Evolutionary conservation across 2,888 invertebrate species (phyloP).

Genomic region (Parochlus steinenii): DNA sequence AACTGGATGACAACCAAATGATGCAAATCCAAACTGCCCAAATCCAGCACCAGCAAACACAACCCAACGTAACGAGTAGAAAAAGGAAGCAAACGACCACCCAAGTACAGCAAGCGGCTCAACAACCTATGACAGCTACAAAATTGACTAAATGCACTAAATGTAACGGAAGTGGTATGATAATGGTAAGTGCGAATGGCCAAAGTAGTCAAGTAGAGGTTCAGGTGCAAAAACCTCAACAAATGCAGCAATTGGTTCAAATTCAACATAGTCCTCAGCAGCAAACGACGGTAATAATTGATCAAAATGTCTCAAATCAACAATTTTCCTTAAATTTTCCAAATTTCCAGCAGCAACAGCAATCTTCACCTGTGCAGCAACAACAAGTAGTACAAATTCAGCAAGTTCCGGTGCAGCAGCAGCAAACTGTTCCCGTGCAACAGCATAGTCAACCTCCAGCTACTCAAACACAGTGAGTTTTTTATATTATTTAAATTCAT

Average conservation of each 20-base stretch:
- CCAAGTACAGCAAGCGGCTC: neutral
- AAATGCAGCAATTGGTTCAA: constrained; percentile 7
- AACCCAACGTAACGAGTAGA: neutral
- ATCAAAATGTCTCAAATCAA: too few relatives aligned
- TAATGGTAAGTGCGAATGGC: constrained; percentile 48
- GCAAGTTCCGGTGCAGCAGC: too few relatives aligned
- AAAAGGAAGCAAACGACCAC: constrained; percentile 7
- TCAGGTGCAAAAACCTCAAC: constrained; percentile 2
- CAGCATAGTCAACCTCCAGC: constrained; percentile 5
- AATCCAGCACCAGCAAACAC: constrained; percentile 4
- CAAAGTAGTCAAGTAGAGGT: neutral
- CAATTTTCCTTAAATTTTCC: too few relatives aligned
- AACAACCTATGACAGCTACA: constrained; percentile 20
- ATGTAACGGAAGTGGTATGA: constrained; percentile 76
- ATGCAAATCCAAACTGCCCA: constrained; percentile 15
- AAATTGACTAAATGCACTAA: constrained; percentile 71
- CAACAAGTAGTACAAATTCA: too few relatives aligned
- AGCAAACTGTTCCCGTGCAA: constrained; percentile 4
- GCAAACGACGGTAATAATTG: too few relatives aligned
- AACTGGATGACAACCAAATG: constrained; percentile 19
- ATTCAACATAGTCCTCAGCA: constrained; percentile 8
- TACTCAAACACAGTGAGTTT: constrained; percentile 1
- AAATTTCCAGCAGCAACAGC: constrained; percentile 6
- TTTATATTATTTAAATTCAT: neutral
- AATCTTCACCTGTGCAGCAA: constrained; percentile 2